Evolutionary conservation across 2,797 vertebrate genomes (phyloP).

Genomic region (Tapera naevia): DNA sequence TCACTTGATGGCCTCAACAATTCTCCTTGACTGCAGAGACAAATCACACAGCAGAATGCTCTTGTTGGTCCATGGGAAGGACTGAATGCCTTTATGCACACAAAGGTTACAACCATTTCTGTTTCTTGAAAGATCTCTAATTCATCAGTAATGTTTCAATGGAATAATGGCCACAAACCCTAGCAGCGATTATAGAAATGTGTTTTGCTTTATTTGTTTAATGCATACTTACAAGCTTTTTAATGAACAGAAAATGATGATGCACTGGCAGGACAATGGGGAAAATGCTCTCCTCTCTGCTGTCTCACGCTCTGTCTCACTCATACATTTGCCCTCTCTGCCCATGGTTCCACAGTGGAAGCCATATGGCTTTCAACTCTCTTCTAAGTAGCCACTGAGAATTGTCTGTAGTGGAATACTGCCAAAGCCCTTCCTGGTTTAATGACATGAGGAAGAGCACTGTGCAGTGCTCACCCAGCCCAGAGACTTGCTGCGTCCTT

Average conservation of each 20-base stretch:
- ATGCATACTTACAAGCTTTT: background rate
- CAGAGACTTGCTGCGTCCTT: constrained; percentile 59
- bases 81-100: background rate
- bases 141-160: background rate
- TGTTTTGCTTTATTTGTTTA: background rate
- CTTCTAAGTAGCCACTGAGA: constrained; percentile 60
- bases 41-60: background rate
- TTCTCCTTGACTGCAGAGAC: background rate
- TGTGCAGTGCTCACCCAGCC: constrained; percentile 58
- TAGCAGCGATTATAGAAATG: background rate
- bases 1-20: background rate
- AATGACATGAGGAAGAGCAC: constrained; percentile 52
- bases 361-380: constrained; percentile 68
- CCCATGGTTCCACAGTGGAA: constrained; percentile 36
- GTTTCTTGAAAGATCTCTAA: background rate
- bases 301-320: constrained; percentile 7
- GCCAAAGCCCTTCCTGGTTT: constrained; percentile 43
- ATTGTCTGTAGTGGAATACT: constrained; percentile 64
- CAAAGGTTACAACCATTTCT: background rate
- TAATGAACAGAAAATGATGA: background rate
- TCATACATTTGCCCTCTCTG: constrained; percentile 61
- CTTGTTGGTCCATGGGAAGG: background rate
- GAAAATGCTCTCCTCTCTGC: background rate
- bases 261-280: background rate
- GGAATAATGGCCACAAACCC: background rate